Conservation (phyloP, 2,888 invertebrate genomes). For the Sepiola atlantica region DNA sequence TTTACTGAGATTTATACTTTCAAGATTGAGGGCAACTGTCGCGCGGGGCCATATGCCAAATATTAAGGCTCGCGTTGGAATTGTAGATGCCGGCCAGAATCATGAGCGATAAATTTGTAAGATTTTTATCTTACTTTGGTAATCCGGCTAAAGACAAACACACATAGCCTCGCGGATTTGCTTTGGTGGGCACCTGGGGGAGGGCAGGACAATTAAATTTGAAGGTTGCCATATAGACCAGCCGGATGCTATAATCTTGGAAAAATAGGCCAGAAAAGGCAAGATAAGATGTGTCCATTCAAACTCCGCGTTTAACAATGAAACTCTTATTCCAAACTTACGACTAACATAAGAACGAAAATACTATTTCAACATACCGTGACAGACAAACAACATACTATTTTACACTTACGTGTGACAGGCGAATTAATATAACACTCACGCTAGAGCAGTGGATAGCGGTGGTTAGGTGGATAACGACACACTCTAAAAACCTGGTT, state of each 20-base stretch:
- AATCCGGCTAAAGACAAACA: neutral
- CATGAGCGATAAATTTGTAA: neutral
- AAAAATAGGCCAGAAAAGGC: neutral
- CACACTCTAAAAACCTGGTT: too few species aligned
- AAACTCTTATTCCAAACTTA: too few species aligned
- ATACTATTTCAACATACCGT: too few species aligned
- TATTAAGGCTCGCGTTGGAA: neutral
- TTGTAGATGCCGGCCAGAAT: neutral
- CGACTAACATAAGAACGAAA: too few species aligned
- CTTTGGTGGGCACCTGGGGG: neutral
- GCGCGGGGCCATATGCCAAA: neutral
- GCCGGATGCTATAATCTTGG: neutral
- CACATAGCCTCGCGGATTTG: neutral
- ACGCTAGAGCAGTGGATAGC: too few species aligned
- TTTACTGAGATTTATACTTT: neutral
- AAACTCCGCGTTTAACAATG: too few species aligned
- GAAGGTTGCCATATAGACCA: neutral
- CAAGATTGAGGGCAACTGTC: neutral
- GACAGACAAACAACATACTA: too few species aligned
- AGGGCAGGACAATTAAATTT: neutral
- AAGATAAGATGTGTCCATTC: neutral
- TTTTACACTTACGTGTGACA: too few species aligned
- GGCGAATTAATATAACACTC: too few species aligned
- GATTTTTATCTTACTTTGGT: neutral
- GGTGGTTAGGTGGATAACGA: too few species aligned